Conservation (phyloP, 2,113 vertebrate species). For the Puntigrus tetrazona region DNA sequence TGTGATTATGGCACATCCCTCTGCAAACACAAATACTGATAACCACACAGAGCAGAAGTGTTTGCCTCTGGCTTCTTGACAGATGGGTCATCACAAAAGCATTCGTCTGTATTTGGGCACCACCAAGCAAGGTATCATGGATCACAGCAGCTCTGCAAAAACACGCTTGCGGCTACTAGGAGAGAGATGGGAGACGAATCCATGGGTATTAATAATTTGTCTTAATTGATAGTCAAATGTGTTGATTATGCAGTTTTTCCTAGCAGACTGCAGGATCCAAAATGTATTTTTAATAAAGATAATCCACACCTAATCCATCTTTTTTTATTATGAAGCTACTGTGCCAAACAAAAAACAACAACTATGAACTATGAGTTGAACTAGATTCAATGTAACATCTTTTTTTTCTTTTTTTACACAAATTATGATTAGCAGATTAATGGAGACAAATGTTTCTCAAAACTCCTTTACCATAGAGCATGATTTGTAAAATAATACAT, state of each 20-base stretch:
- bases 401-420: no score
- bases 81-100: constrained; percentile 39
- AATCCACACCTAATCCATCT: neutral
- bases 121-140: constrained; percentile 14
- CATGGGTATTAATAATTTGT: neutral
- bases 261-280: neutral
- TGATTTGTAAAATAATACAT: no score
- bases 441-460: no score
- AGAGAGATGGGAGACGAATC: neutral
- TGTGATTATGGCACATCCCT: constrained; percentile 31
- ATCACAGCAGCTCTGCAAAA: constrained; percentile 21
- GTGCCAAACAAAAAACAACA: neutral
- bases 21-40: constrained; percentile 32
- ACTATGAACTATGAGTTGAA: neutral
- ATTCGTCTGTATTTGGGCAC: constrained; percentile 43
- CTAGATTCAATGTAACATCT: neutral
- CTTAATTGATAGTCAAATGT: neutral
- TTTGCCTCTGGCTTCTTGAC: constrained; percentile 44
- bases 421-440: neutral
- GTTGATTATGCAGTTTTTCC: neutral
- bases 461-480: neutral
- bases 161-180: neutral
- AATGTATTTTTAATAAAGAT: neutral
- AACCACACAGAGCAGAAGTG: constrained; percentile 31
- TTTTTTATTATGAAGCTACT: neutral